Conservation (phyloP, 2,113 vertebrate genomes). For the Formicarius rufipectus region DNA sequence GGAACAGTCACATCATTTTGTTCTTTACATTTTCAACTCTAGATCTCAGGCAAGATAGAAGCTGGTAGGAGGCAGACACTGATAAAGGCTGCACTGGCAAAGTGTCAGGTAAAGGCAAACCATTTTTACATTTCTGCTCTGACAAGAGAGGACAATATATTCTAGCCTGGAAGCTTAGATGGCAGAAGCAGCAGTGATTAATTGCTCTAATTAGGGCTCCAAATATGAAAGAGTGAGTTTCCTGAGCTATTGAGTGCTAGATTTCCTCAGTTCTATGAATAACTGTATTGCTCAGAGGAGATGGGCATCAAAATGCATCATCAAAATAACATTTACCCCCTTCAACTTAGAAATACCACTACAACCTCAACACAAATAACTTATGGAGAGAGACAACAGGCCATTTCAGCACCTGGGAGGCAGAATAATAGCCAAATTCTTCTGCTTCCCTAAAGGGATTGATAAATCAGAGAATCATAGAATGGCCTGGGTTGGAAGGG, state of each 20-base stretch:
- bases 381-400: not conserved
- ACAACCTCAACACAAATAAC: not conserved
- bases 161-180: constrained; percentile 32
- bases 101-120: constrained; percentile 30
- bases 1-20: not conserved
- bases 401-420: not conserved
- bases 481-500: not conserved
- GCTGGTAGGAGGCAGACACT: constrained; percentile 44
- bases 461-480: not conserved
- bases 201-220: constrained; percentile 60
- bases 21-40: constrained; percentile 21
- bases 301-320: constrained; percentile 13
- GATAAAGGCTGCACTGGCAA: constrained; percentile 37
- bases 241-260: not conserved
- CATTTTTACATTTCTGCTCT: constrained; percentile 49
- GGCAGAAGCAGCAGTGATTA: constrained; percentile 57
- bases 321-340: constrained; percentile 36
- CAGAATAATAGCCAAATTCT: not conserved
- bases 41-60: constrained; percentile 16
- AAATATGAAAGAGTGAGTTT: constrained; percentile 38
- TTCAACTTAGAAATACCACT: constrained; percentile 10
- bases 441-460: not conserved
- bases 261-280: constrained; percentile 48
- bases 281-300: constrained; percentile 43
- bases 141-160: constrained; percentile 46